These are phyloP conservation scores for Psittacula derbiana DNA, from an alignment of 2,797 vertebrate species.

Conservation along the genomic window DNA sequence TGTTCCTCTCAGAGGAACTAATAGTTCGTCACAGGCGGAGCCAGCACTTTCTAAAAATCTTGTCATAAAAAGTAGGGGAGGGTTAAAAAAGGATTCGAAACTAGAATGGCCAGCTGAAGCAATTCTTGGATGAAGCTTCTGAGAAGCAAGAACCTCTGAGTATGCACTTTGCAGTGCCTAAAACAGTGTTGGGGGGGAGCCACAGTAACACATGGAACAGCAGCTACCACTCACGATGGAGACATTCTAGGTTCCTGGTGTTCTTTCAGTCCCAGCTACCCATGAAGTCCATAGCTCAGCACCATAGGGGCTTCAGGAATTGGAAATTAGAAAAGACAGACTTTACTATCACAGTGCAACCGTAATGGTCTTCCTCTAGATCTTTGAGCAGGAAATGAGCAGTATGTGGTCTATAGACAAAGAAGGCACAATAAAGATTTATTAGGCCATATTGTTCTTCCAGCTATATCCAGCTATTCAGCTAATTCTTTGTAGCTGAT, in stretches of 20 bases:
- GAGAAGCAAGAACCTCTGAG: neutral
- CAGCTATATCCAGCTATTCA: neutral
- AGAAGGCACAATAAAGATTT: neutral
- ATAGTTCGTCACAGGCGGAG: neutral
- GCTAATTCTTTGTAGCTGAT: neutral
- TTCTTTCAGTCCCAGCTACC: neutral
- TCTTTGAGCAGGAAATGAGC: neutral
- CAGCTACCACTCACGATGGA: rapidly evolving
- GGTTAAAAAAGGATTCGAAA: neutral
- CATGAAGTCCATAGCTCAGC: neutral
- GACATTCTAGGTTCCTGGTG: neutral
- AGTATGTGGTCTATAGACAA: neutral
- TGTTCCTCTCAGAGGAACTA: neutral
- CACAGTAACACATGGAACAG: neutral
- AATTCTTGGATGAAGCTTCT: neutral
- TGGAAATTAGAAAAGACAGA: neutral
- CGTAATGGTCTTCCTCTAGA: neutral
- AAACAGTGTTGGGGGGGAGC: neutral
- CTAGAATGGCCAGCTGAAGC: neutral
- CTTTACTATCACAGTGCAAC: neutral
- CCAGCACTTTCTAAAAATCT: neutral
- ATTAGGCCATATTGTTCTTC: neutral
- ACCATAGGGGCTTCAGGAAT: rapidly evolving
- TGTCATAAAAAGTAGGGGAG: neutral
- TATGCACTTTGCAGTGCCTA: neutral